Evolutionary conservation across 2,797 vertebrate species (phyloP), one percentile per base, ranked within the genome.

Genomic region (Sebastes steindachneri): DNA sequence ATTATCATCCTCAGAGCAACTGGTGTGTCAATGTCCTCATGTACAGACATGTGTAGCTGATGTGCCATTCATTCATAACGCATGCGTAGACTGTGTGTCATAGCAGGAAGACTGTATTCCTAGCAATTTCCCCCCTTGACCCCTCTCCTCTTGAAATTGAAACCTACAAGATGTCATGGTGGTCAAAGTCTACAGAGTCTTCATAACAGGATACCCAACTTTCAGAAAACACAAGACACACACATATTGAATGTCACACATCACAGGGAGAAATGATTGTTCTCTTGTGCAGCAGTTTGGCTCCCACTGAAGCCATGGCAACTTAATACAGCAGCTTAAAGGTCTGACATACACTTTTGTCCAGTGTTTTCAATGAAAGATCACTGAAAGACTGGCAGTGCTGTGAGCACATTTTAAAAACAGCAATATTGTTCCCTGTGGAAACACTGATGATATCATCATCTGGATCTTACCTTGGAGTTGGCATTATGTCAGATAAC

Each of bases 391-490:
- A 28, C 28, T 53, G 19, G 1, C 64, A 71, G 12, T 21, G 29
- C 26, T 72, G 26, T 68, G 21, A 68, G 21, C 11, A 23, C 21
- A 70, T 65, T 41, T 59, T 7, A 65, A 41, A 41, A 41, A 41
- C 37, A 72, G 53, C 4, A 65, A 23, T 53, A 7, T 0, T 45
- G 53, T 8, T 68, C 10, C 9, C 26, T 55, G 65, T 53, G 5
- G 4, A 64, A 62, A 73, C 35, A 64, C 26, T 15, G 10, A 53
- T 14, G 57, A 9, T 48, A 9, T 57, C n/a, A 28, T 69, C 28
- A 26, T 26, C 6, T 73, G 45, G 23, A 19, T 77, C 94, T 92
- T 95, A 96, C 95, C 95, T 91, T 84, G 92, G 65, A 68, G 90
- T 88, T 70, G 94, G 92, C 95, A 95, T 95, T 31, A 4, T 92